A percentile compares a stretch with the other conserved stretches of the same genome.
Evolutionary conservation across 2,797 vertebrate species (phyloP).

Genomic region (Peromyscus nudipes): DNA sequence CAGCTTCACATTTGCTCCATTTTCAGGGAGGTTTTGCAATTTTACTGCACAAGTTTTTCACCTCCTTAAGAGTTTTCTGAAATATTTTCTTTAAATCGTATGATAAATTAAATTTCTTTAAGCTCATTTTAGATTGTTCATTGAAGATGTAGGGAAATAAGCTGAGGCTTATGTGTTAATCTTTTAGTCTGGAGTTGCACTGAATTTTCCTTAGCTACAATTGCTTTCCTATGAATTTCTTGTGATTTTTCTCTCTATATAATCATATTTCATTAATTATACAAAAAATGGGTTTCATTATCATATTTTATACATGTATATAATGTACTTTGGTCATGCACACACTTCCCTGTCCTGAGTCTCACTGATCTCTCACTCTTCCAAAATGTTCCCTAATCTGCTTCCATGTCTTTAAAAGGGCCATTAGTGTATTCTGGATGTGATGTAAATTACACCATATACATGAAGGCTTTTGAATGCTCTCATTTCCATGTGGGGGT

Average conservation of each 20-base stretch:
- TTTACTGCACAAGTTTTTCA: neutral
- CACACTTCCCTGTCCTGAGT: neutral
- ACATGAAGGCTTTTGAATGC: neutral
- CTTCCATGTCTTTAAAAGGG: neutral
- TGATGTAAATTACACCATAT: neutral
- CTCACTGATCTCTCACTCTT: neutral
- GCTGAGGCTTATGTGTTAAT: neutral
- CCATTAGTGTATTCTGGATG: neutral
- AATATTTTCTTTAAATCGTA: neutral
- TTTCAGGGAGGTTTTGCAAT: neutral
- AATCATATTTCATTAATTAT: neutral
- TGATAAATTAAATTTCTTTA: neutral
- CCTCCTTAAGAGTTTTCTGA: neutral
- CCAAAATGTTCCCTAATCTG: neutral
- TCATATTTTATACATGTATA: neutral
- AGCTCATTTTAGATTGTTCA: neutral
- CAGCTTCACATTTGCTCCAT: neutral
- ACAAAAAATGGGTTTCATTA: neutral
- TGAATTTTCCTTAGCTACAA: neutral
- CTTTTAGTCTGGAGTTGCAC: neutral
- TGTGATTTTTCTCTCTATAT: neutral
- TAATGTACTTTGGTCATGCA: neutral
- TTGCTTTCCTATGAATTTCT: neutral
- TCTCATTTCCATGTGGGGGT: neutral
- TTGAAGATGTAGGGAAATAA: neutral